Base-by-base conservation (phyloP, 2,888 invertebrate genomes). In the Dolichomitus sp. region DNA sequence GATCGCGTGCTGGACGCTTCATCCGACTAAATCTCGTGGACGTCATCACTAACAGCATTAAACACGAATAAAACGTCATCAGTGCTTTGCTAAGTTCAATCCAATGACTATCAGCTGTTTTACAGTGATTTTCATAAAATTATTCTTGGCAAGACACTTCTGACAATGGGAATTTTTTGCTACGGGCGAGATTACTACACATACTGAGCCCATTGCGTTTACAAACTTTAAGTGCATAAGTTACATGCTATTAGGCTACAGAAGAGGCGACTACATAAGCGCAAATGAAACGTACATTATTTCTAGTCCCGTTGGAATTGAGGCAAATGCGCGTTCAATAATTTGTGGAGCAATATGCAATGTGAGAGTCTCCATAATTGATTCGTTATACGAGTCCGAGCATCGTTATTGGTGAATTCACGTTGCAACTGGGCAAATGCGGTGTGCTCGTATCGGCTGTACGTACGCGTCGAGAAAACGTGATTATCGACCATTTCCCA, bases 401-500 rank as follows among this genome's bases (percentile, higher is more conserved):
- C 40, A n/a, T 63, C 63, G 63, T 63, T 63, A 42, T 42, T 23
- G 59, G 17, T 19, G 37, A 61, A 61, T 59, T 59, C 37, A 37
- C 59, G 59, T 59, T 59, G 37, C 33, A n/a, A 37, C 37, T 14
- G 30, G n/a, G 12, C 30, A 30, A 57, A 57, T 30, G 19, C 61
- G 37, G 37, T 37, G 37, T n/a, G 12, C 45, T n/a, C 11, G 57
- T 33, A 61, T 45, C 48, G 33, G 9, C 14, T 33, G 30, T 19
- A 40, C 61, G 70, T 33, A 59, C 61, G 45, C 66, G 4, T 23
- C 45, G 73, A 52, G 81, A 75, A 77, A 86, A 83, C 77, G 75
- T 83, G 82, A 85, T 86, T 86, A 86, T 86, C 83, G 82, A 78
- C 57, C 54, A 78, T 75, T 72, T 70, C 73, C 79, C 78, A 75